These are phyloP conservation scores for Dolichopus griseipennis DNA, from an alignment of 2,888 invertebrate species.

Conservation along the genomic window DNA sequence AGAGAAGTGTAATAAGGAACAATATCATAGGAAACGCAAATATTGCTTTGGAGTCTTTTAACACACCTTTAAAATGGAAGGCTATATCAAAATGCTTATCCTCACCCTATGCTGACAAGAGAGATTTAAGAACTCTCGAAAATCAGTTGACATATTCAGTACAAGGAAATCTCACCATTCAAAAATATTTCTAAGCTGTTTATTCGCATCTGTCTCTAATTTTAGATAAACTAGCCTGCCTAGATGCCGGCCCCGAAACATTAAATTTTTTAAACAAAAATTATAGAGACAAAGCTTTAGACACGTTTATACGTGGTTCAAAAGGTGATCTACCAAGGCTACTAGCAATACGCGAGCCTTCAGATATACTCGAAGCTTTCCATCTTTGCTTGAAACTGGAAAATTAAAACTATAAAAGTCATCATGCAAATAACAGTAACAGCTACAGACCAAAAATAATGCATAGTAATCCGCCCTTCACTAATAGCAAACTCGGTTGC, in stretches of 20 bases:
- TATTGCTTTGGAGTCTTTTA: background rate
- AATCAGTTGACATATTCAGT: slow-evolving; percentile 21
- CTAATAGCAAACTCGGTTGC: too few species aligned
- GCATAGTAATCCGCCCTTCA: too few species aligned
- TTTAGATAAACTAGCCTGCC: slow-evolving; percentile 16
- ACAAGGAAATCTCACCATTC: slow-evolving; percentile 16
- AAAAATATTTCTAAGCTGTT: slow-evolving; percentile 13
- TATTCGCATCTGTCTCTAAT: slow-evolving; percentile 17
- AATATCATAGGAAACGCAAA: too few species aligned
- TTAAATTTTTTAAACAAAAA: slow-evolving; percentile 12
- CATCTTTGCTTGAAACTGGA: slow-evolving; percentile 20
- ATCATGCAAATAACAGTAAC: background rate
- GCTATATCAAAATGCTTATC: slow-evolving; percentile 18
- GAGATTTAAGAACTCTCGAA: slow-evolving; percentile 22
- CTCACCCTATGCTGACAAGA: slow-evolving; percentile 21
- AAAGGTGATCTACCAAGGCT: slow-evolving; percentile 20
- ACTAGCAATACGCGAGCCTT: slow-evolving; percentile 23
- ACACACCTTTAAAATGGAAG: slow-evolving; percentile 18
- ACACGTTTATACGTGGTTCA: slow-evolving; percentile 18
- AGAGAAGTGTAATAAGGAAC: too few species aligned
- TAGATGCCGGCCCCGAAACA: slow-evolving; percentile 14
- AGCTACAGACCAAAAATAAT: too few species aligned
- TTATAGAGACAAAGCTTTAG: slow-evolving; percentile 16
- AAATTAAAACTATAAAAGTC: slow-evolving; percentile 10
- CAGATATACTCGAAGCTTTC: slow-evolving; percentile 22